Evolutionary conservation across 2,797 vertebrate species (phyloP).

Genomic region (Manis javanica): DNA sequence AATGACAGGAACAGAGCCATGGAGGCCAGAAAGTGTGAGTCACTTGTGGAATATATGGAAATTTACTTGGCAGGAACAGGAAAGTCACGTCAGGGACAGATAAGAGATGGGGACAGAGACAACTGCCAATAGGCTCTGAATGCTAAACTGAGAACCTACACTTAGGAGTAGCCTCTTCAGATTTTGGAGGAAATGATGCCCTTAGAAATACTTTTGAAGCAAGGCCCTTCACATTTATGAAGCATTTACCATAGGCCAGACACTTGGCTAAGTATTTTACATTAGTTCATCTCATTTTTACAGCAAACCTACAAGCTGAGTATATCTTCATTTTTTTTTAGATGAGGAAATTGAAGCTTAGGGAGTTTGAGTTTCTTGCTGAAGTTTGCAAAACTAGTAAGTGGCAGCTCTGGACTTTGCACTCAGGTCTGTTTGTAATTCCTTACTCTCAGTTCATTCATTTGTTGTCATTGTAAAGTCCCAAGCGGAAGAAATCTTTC

Average conservation of each 20-base stretch:
- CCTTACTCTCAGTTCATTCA: neutral
- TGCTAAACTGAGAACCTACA: neutral
- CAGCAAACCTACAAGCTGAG: neutral
- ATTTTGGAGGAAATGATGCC: neutral
- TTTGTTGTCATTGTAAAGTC: neutral
- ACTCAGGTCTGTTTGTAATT: neutral
- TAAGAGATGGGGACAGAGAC: neutral
- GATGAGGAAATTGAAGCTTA: neutral
- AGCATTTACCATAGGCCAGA: neutral
- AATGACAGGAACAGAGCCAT: neutral
- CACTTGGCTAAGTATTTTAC: neutral
- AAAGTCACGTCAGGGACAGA: constrained; percentile 45
- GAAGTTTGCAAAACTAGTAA: neutral
- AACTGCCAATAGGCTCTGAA: neutral
- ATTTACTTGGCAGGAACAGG: constrained; percentile 26
- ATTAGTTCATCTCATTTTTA: constrained; percentile 11
- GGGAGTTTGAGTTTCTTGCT: neutral
- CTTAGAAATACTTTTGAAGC: constrained; percentile 22
- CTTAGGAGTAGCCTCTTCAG: neutral
- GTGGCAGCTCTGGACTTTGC: neutral
- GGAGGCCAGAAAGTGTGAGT: constrained; percentile 21
- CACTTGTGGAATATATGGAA: neutral
- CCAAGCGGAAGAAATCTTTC: neutral
- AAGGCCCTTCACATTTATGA: constrained; percentile 21
- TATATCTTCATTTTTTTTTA: neutral